A percentile compares a stretch with the other conserved stretches of the same genome.
Evolutionary conservation across 1,140 invertebrate species (phyloP).

Genomic region (Coboldia fuscipes): DNA sequence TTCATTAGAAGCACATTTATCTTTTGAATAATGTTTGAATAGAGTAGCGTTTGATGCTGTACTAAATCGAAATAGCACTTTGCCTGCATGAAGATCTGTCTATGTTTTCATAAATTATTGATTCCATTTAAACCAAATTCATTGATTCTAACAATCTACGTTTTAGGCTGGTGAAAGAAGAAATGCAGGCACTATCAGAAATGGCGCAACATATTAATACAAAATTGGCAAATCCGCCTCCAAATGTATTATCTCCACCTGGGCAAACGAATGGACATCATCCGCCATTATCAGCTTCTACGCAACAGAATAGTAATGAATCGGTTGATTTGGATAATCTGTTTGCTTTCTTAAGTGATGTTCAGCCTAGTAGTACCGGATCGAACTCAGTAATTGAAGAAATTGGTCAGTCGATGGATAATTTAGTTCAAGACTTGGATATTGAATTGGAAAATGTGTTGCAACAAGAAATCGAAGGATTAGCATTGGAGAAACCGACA

Average conservation of each 20-base stretch:
- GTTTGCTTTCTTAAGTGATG: conserved; percentile 77
- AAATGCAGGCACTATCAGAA: conserved; percentile 48
- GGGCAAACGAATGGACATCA: conserved; percentile 2
- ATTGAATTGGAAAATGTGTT: conserved; percentile 41
- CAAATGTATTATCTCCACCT: conserved; percentile 2
- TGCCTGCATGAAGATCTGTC: no score
- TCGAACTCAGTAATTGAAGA: conserved; percentile 52
- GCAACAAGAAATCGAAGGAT: conserved; percentile 15
- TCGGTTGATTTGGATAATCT: conserved; percentile 81
- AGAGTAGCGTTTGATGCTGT: no score
- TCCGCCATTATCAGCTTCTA: conserved; percentile 2
- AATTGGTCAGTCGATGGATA: conserved; percentile 64
- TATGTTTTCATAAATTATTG: no score
- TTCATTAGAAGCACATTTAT: no score
- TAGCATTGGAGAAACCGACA: conserved; percentile 15
- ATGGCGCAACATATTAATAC: conserved; percentile 56
- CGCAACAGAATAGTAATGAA: conserved; percentile 28
- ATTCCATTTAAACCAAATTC: no score
- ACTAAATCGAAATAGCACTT: no score
- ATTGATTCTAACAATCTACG: conserved; percentile 6
- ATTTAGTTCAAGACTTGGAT: conserved; percentile 57
- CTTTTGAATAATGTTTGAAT: no score
- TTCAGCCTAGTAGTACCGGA: conserved; percentile 26
- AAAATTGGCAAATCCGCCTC: conserved; percentile 28
- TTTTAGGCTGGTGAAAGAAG: conserved; percentile 48